phyloP scores from a whole-genome alignment of 2,113 vertebrate genomes.

The Ursus arctos region DNA sequence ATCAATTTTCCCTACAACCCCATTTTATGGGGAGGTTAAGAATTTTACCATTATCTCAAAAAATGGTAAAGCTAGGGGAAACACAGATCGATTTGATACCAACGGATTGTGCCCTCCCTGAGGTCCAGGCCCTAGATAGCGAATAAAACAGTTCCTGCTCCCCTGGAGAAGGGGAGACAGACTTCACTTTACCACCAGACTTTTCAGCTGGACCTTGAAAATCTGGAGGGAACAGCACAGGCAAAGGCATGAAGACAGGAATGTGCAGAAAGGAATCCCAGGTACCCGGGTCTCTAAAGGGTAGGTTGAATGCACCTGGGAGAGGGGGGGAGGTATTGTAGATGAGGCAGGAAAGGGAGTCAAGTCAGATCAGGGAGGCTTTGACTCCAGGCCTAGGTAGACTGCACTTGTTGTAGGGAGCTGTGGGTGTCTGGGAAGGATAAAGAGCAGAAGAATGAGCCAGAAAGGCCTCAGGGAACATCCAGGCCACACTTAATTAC shows the following conservation, averaged over 20 bases:
- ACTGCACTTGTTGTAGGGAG: neutral
- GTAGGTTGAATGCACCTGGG: neutral
- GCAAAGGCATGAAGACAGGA: neutral
- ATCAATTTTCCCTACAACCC: neutral
- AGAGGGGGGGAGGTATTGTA: neutral
- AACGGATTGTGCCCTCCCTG: neutral
- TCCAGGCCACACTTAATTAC: neutral
- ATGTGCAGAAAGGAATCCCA: neutral
- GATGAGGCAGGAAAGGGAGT: neutral
- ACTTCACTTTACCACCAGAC: neutral
- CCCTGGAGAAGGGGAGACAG: neutral
- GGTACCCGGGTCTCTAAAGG: neutral
- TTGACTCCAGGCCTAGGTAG: neutral
- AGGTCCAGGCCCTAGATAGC: neutral
- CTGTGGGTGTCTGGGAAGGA: neutral
- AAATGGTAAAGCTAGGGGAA: neutral
- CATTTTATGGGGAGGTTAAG: neutral
- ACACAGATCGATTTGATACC: neutral
- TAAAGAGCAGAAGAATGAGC: neutral
- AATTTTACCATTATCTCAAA: neutral
- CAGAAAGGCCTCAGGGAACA: neutral
- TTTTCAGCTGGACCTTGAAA: neutral
- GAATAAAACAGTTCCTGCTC: neutral
- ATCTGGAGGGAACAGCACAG: neutral
- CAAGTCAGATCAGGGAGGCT: neutral